Evolutionary conservation across 1,140 invertebrate species (phyloP).

Genomic region (Drosophila repletoides): DNA sequence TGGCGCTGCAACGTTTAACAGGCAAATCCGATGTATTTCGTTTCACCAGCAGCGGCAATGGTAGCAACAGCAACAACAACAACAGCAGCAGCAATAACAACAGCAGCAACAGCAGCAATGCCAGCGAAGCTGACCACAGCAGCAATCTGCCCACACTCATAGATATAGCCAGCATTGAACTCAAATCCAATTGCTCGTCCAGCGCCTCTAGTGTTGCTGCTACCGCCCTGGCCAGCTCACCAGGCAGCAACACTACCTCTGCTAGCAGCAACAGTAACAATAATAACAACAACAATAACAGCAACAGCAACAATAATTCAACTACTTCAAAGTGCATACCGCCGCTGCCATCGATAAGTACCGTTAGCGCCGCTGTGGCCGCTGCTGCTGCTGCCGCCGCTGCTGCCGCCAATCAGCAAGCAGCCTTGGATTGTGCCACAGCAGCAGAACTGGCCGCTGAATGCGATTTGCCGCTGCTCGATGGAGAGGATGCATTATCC

Average conservation of each 20-base stretch:
- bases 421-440: conserved; percentile 63
- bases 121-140: conserved; percentile 42
- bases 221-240: conserved; percentile 22
- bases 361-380: conserved; percentile 61
- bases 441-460: conserved; percentile 67
- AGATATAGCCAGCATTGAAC: conserved; percentile 78
- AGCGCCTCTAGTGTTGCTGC: conserved; percentile 81
- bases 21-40: conserved; percentile 81
- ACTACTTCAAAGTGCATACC: conserved; percentile 45
- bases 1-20: conserved; percentile 89
- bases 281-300: conserved; percentile 37
- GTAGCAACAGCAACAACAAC: conserved; percentile 47
- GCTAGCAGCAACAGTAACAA: conserved; percentile 18
- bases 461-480: conserved; percentile 62
- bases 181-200: conserved; percentile 80
- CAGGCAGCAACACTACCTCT: conserved; percentile 38
- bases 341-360: conserved; percentile 67
- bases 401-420: conserved; percentile 65
- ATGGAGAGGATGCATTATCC: conserved; percentile 65
- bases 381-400: conserved; percentile 64
- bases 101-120: conserved; percentile 31
- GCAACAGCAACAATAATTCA: conserved; percentile 27
- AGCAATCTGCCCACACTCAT: conserved; percentile 51
- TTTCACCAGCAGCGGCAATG: conserved; percentile 38
- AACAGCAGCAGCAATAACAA: conserved; percentile 46